Evolutionary conservation across 2,888 invertebrate genomes (phyloP), one percentile per base, ranked within the genome.

Genomic region (Andricus quercusramuli): DNA sequence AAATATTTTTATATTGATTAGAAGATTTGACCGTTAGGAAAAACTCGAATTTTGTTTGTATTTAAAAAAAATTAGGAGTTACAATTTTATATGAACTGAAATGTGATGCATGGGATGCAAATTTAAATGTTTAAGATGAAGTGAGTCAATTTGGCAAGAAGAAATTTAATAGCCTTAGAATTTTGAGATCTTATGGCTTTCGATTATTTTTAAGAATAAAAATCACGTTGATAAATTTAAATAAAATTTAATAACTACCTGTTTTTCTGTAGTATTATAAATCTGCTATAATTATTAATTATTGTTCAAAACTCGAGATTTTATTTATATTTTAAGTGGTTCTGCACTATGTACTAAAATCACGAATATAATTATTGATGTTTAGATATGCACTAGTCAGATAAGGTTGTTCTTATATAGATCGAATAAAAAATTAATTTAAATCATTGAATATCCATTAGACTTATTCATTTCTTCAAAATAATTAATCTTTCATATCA

Each of bases 281-380:
- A 15, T 64, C 20, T 64, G 17, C 1, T 29, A 13, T 15, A 15
- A 29, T 29, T 64, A 29, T 15, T 15, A 25, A 32, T 65, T 17
- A 65, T 65, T 65, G 25, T 65, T 65, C 4, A 2, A 67, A 44
- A 11, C 20, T 67, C 22, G 41, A 41, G 67, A 82, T 77, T 76
- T 25, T n/a, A 15, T 29, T 13, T 51, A 22, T 47, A 47, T 74
- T 44, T 51, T 13, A 44, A n/a, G 13, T 29, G 37, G 2, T 29
- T 41, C 15, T 32, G 15, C 32, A 32, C 62, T 37, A 64, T 41
- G 22, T 20, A 59, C 25, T 77, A 68, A 29, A 41, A 68, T 68
- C 47, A 47, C 47, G 68, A 44, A 47, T 15, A 47, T 25, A 47
- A 25, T 68, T 15, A 47, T 47, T 41, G 41, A 44, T 41, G 29